A percentile compares a stretch with the other conserved stretches of the same genome.
Evolutionary conservation across 2,888 invertebrate genomes (phyloP).

Genomic region (Ophion ventricosus): DNA sequence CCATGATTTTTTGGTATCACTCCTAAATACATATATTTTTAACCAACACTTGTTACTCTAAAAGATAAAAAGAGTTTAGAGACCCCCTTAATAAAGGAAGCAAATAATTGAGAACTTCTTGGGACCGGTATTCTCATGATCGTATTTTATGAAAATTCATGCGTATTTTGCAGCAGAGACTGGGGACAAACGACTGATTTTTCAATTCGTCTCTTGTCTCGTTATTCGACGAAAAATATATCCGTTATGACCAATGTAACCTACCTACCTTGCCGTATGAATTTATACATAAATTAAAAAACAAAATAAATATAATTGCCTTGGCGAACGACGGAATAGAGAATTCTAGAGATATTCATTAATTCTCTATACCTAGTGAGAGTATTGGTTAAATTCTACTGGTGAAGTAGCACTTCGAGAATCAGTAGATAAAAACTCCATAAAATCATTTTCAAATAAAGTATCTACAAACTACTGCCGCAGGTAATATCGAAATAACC

Average conservation of each 20-base stretch:
- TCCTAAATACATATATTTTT: background rate
- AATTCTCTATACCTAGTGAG: background rate
- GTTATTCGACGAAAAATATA: background rate
- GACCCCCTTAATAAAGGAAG: background rate
- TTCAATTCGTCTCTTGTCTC: background rate
- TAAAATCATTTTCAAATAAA: background rate
- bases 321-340: background rate
- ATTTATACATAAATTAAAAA: background rate
- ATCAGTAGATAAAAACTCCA: background rate
- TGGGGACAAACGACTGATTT: background rate
- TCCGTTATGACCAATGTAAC: background rate
- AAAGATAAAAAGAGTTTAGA: background rate
- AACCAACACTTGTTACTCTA: background rate
- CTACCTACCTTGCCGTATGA: background rate
- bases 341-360: background rate
- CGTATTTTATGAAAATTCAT: constrained; percentile 34
- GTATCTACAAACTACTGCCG: background rate
- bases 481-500: background rate
- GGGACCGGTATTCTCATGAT: constrained; percentile 26
- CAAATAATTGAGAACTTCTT: background rate
- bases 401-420: background rate
- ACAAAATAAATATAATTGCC: background rate
- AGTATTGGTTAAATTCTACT: background rate
- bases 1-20: background rate
- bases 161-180: constrained; percentile 14